phyloP scores from a whole-genome alignment of 2,797 vertebrate genomes.

The Alcedo quadribrachys region DNA sequence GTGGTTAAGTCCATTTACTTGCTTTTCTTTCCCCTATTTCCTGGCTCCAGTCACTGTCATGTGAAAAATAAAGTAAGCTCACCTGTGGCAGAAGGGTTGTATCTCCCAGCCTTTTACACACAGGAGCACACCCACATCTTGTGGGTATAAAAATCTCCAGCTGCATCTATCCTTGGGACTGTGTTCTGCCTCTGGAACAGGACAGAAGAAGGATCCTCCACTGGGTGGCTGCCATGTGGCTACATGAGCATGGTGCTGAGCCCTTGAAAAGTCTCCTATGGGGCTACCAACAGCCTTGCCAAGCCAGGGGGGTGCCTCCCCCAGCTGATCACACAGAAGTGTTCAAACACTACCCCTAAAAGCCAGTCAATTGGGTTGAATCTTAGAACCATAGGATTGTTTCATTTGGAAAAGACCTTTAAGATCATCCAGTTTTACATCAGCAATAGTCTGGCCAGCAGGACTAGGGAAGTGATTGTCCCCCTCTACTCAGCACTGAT shows the following conservation, averaged over 20 bases:
- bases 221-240: neutral
- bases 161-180: neutral
- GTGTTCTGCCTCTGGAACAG: rapidly evolving
- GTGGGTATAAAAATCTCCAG: neutral
- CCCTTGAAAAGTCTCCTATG: rapidly evolving
- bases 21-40: neutral
- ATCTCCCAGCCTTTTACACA: neutral
- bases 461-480: neutral
- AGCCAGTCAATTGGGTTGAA: neutral
- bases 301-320: rapidly evolving
- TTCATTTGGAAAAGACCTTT: neutral
- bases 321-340: neutral
- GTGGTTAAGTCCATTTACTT: neutral
- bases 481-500: neutral
- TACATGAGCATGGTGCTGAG: neutral
- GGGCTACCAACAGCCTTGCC: rapidly evolving
- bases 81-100: neutral
- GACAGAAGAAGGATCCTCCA: neutral
- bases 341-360: neutral
- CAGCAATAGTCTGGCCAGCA: neutral
- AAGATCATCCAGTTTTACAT: neutral
- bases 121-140: rapidly evolving
- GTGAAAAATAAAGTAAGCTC: neutral
- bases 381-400: neutral
- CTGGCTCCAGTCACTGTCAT: neutral